These are phyloP conservation scores for Nyleta sp. DNA, from an alignment of 2,888 invertebrate species.

Conservation along the genomic window DNA sequence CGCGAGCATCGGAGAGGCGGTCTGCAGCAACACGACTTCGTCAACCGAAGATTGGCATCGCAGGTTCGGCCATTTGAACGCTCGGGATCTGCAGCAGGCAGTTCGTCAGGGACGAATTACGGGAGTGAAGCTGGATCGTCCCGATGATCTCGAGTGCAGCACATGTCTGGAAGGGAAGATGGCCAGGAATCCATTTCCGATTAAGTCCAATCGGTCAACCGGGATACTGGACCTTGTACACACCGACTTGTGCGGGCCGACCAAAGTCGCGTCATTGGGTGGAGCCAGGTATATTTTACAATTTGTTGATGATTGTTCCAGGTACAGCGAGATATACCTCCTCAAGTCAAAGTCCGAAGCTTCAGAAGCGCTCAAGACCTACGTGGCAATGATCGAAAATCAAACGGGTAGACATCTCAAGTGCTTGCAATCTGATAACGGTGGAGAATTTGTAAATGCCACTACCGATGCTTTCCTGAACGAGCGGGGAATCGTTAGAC, in stretches of 20 bases:
- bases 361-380: background rate
- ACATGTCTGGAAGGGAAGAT: constrained; percentile 10
- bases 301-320: constrained; percentile 6
- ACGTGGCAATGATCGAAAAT: constrained; percentile 1
- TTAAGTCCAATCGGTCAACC: background rate
- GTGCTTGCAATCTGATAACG: constrained; percentile 11
- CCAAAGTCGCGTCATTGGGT: background rate
- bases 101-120: too few species aligned
- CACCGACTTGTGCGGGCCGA: constrained; percentile 10
- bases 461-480: background rate
- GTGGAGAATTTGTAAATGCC: constrained; percentile 1
- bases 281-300: constrained; percentile 8
- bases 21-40: background rate
- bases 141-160: constrained; percentile 1
- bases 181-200: constrained; percentile 15
- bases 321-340: constrained; percentile 3
- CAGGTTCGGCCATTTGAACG: background rate
- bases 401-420: background rate
- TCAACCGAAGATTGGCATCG: constrained; percentile 3
- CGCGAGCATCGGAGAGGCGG: too few species aligned
- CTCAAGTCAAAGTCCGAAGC: constrained; percentile 13
- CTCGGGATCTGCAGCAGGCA: background rate
- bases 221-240: constrained; percentile 18
- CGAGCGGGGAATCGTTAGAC: background rate
- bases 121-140: too few species aligned